These are phyloP conservation scores for Pedicia rivosa DNA, from an alignment of 2,888 invertebrate species.

Conservation along the genomic window DNA sequence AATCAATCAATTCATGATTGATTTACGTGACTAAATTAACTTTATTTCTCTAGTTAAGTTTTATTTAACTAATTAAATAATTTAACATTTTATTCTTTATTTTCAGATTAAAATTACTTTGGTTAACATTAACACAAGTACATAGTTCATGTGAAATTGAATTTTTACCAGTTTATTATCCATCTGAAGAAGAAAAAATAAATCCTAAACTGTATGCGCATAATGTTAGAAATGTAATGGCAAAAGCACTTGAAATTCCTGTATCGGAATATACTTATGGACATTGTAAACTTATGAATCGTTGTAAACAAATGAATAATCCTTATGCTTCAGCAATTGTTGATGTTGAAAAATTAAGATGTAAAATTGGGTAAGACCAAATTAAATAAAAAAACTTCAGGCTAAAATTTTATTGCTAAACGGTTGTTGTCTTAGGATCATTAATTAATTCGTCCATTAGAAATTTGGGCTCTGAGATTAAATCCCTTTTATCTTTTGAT, in stretches of 20 bases:
- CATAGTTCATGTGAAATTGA: conserved; percentile 80
- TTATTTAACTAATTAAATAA: no score
- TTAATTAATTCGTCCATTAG: no score
- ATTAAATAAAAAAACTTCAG: no score
- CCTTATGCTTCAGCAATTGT: conserved; percentile 58
- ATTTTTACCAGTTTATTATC: conserved; percentile 82
- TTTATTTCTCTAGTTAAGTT: no score
- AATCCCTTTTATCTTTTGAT: no score
- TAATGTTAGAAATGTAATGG: conserved; percentile 84
- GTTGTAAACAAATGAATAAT: conserved; percentile 68
- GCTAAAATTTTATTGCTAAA: no score
- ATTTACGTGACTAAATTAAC: no score
- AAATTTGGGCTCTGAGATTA: no score
- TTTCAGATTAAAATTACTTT: conserved; percentile 61
- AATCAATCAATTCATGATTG: no score
- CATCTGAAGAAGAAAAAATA: conserved; percentile 67
- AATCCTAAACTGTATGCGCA: conserved; percentile 80
- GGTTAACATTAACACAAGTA: conserved; percentile 78
- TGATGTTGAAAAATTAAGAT: conserved; percentile 63
- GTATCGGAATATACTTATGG: conserved; percentile 85
- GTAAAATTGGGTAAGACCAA: conserved; percentile 60
- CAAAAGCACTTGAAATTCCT: conserved; percentile 69
- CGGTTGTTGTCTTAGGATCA: no score
- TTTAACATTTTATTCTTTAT: neutral
- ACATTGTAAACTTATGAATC: conserved; percentile 71